Evolutionary conservation across 2,888 invertebrate genomes (phyloP).

Genomic region (Sesia bembeciformis): DNA sequence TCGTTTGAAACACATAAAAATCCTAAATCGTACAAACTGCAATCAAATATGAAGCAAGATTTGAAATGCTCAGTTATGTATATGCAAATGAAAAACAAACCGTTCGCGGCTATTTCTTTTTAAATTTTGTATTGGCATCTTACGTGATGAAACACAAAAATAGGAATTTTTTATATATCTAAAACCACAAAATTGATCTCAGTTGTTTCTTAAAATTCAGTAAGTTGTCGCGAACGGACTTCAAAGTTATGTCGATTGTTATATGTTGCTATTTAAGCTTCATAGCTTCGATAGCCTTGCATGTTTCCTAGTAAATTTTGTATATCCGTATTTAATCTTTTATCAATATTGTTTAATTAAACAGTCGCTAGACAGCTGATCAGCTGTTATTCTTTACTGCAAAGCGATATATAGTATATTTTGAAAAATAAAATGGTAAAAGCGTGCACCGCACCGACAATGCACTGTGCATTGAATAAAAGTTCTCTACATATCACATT

Average conservation of each 20-base stretch:
- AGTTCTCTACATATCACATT: no score
- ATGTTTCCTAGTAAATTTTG: conserved; percentile 39
- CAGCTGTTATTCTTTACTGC: no score
- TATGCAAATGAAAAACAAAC: conserved; percentile 7
- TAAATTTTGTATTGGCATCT: not conserved
- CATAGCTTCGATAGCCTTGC: conserved; percentile 48
- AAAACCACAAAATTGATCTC: not conserved
- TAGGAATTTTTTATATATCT: no score
- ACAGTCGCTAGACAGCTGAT: not conserved
- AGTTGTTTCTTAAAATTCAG: not conserved
- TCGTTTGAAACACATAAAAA: not conserved
- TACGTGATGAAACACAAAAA: not conserved
- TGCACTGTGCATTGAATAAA: no score
- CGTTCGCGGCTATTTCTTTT: conserved; percentile 19
- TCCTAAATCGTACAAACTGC: not conserved
- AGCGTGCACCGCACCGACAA: no score
- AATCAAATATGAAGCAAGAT: not conserved
- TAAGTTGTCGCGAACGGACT: conserved; percentile 26
- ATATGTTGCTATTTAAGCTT: conserved; percentile 51
- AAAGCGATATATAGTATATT: not conserved
- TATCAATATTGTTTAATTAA: not conserved
- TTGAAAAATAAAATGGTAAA: no score
- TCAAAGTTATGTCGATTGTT: not conserved
- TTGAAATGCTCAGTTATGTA: conserved; percentile 13
- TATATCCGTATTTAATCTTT: conserved; percentile 6